Evolutionary conservation across 2,113 vertebrate species (phyloP), one percentile per base, ranked within the genome.

Genomic region (Sminthopsis crassicaudata): DNA sequence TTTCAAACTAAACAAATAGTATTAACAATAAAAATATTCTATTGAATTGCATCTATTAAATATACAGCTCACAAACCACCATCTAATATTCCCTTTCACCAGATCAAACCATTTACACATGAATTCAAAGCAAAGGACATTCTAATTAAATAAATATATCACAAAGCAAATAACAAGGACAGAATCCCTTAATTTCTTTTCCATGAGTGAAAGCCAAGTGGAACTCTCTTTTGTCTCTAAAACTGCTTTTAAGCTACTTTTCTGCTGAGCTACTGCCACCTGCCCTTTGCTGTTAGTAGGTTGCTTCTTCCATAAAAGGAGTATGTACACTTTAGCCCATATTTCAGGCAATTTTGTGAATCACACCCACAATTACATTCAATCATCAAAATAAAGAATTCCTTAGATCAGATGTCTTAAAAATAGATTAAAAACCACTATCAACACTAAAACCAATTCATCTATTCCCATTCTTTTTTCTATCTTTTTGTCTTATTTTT

Each of bases 1-100:
- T 98, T 99, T 98, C 98, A 98, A 98, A 98, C 98, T 98, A 99
- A 98, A 99, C 98, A 98, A 98, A 98, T 96, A 97, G 97, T 98
- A 98, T 98, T 98, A 98, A 67, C 30, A 67, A 36, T 36, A 36
- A 67, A 36, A 57, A 53, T 22, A 51, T 51, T 67, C 60, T 84
- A 42, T 84, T 42, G 22, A 42, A 19, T 42, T 7, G 8, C 67
- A 22, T 42, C 16, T 84, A 84, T 84, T 19, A 42, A 84, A 84
- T 42, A 42, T 7, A 84, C 19, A 84, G 16, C 67, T 84, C n/a
- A 42, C 42, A 36, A 76, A 36, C 67, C 67, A 42, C 36, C 12
- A n/a, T 42, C n/a, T n/a, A 42, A 42, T 19, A 16, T 42, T 76
- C 30, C 30, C 67, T n/a, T 42, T 76, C n/a, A 4, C 36, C 14